phyloP scores from a whole-genome alignment of 2,888 invertebrate genomes.

The Epinotia brunnichana region DNA sequence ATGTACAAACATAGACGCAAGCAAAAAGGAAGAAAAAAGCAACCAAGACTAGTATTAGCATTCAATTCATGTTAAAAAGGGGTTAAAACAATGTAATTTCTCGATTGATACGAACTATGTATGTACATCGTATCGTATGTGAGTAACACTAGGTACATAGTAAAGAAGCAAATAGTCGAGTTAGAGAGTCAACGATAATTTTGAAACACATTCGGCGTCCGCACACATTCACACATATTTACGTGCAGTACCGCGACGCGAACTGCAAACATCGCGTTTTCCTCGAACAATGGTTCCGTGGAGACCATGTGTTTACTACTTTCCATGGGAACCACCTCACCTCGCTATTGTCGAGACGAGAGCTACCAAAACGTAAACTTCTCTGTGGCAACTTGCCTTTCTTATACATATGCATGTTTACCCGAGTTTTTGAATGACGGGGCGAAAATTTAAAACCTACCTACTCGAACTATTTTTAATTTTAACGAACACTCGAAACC shows the following conservation, averaged over 20 bases:
- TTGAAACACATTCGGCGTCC: slow-evolving; percentile 22
- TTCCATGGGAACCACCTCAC: slow-evolving; percentile 70
- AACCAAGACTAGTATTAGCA: too few relatives aligned
- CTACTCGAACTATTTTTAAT: slow-evolving; percentile 3
- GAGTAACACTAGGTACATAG: neutral
- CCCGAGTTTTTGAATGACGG: slow-evolving; percentile 25
- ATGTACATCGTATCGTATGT: too few relatives aligned
- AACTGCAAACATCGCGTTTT: slow-evolving; percentile 36
- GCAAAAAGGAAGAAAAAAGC: too few relatives aligned
- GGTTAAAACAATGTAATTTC: too few relatives aligned
- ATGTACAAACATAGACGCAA: too few relatives aligned
- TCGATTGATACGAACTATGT: too few relatives aligned
- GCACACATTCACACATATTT: neutral
- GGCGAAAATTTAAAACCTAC: slow-evolving; percentile 20
- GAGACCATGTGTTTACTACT: slow-evolving; percentile 65
- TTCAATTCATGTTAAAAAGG: too few relatives aligned
- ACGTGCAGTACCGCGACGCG: slow-evolving; percentile 22
- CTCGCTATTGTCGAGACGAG: slow-evolving; percentile 59
- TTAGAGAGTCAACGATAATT: slow-evolving; percentile 27
- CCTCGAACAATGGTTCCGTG: slow-evolving; percentile 39
- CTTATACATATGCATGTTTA: slow-evolving; percentile 33
- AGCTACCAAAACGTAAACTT: slow-evolving; percentile 34
- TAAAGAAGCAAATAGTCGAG: slow-evolving; percentile 11
- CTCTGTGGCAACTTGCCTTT: slow-evolving; percentile 25
- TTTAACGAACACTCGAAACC: slow-evolving; percentile 12